phyloP scores from a whole-genome alignment of 2,888 invertebrate genomes.

The Aspidapion aeneum region DNA sequence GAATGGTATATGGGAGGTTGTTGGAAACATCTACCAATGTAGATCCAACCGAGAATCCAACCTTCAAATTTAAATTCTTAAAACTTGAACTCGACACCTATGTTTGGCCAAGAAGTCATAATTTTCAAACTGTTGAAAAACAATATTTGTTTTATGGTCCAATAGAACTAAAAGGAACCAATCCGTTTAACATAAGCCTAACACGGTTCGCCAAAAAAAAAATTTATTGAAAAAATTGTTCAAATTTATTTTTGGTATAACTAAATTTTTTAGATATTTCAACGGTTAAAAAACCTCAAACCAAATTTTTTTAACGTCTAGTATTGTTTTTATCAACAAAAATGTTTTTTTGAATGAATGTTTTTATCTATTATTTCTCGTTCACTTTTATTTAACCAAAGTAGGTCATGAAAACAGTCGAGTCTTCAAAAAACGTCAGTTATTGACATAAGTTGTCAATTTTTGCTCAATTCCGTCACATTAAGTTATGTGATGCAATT shows the following conservation, averaged over 20 bases:
- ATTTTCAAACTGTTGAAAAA: too few species aligned
- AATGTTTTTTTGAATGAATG: background rate
- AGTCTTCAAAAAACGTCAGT: background rate
- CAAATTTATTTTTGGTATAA: background rate
- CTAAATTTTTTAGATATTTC: background rate
- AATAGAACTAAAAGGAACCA: too few species aligned
- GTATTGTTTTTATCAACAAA: background rate
- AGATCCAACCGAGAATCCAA: too few species aligned
- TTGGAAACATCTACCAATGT: too few species aligned
- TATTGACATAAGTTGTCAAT: background rate
- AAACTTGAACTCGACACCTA: too few species aligned
- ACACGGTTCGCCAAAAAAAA: too few species aligned
- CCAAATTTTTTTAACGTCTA: background rate
- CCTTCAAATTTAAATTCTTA: too few species aligned
- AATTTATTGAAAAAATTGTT: too few species aligned
- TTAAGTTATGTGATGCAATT: background rate
- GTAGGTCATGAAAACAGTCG: background rate
- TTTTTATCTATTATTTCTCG: background rate
- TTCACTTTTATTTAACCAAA: background rate
- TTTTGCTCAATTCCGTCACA: background rate
- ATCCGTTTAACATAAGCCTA: too few species aligned
- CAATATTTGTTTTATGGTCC: too few species aligned
- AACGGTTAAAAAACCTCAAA: background rate
- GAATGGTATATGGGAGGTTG: too few species aligned
- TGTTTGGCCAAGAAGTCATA: too few species aligned